Conservation (phyloP, 2,888 invertebrate species). For the Ischnura elegans region DNA sequence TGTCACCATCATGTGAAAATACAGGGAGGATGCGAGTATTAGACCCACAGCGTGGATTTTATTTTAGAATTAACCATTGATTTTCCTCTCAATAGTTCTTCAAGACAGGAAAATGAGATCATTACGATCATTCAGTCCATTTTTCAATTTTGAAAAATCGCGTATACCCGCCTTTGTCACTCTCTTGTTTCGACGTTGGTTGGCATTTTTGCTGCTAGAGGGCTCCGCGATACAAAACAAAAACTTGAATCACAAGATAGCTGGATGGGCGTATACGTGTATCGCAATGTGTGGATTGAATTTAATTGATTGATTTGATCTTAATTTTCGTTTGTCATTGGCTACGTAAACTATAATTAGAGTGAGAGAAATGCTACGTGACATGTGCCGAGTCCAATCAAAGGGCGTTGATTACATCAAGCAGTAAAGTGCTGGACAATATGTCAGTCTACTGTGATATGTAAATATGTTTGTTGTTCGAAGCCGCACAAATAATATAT, state of each 20-base stretch:
- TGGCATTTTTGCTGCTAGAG: not conserved
- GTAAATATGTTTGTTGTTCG: not conserved
- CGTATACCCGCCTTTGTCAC: not conserved
- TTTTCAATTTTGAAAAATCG: not conserved
- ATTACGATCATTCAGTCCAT: no score
- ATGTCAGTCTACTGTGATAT: not conserved
- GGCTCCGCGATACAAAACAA: conserved; percentile 11
- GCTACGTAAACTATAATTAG: not conserved
- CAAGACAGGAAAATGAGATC: no score
- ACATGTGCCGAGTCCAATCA: not conserved
- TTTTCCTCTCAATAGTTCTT: no score
- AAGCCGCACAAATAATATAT: not conserved
- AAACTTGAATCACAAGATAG: not conserved
- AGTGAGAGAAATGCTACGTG: not conserved
- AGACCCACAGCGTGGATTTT: no score
- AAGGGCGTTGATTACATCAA: not conserved
- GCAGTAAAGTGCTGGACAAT: not conserved
- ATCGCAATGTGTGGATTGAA: not conserved
- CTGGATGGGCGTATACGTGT: not conserved
- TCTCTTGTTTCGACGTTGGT: not conserved
- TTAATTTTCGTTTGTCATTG: not conserved
- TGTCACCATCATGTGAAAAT: no score
- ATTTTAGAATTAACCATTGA: no score
- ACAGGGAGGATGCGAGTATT: no score
- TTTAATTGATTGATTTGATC: not conserved